Conservation (phyloP, 2,113 vertebrate species). For the Urocitellus parryii region DNA sequence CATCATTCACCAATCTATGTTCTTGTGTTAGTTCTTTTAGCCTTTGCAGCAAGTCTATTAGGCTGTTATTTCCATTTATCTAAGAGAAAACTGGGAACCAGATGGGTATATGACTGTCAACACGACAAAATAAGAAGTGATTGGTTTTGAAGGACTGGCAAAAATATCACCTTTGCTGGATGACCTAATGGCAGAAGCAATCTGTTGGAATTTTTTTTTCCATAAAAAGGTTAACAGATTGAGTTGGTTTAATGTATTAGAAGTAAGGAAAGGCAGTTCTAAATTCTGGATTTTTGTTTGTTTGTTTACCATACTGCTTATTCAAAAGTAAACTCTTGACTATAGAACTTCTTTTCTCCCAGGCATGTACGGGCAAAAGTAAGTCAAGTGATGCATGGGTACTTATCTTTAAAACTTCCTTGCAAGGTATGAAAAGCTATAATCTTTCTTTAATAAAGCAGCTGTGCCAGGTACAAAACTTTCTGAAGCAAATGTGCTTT, state of each 20-base stretch:
- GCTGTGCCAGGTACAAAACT: background rate
- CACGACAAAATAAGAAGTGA: background rate
- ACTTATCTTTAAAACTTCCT: background rate
- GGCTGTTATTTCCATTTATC: background rate
- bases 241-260: background rate
- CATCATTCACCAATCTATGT: background rate
- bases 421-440: background rate
- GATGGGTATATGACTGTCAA: background rate
- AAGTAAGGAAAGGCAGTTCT: background rate
- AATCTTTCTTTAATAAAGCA: background rate
- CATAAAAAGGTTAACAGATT: too few relatives aligned
- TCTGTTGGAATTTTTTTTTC: too few relatives aligned
- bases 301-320: background rate
- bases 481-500: background rate
- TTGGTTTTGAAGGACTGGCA: background rate
- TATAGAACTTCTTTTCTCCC: background rate
- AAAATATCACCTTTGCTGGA: too few relatives aligned
- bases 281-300: background rate
- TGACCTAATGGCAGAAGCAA: too few relatives aligned
- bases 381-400: background rate
- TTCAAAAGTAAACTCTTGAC: background rate
- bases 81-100: background rate
- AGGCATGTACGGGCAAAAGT: background rate
- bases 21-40: background rate
- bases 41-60: background rate